phyloP scores from a whole-genome alignment of 2,797 vertebrate species.

The Enteromius paludinosus region DNA sequence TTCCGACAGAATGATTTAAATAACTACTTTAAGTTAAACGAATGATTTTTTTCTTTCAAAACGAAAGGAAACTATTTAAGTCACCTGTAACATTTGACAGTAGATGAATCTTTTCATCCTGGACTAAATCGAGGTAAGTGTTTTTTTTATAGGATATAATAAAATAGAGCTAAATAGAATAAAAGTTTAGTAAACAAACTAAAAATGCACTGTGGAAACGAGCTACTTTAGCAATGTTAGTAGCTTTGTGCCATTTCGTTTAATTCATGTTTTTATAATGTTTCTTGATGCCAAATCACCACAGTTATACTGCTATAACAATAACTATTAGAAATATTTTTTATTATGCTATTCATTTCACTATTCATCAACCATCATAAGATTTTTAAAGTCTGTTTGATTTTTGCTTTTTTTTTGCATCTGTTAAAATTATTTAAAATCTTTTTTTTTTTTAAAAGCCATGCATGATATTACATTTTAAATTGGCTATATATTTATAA shows the following conservation, averaged over 20 bases:
- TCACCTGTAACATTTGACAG: constrained; percentile 4
- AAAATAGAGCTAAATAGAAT: not conserved
- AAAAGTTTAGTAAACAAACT: not conserved
- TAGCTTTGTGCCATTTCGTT: not conserved
- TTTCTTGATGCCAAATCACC: not conserved
- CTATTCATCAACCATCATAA: not conserved
- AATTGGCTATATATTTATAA: not conserved
- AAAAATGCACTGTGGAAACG: not conserved
- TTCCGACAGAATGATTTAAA: not conserved
- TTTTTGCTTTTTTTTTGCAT: not conserved
- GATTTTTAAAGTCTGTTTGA: not conserved
- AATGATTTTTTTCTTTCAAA: not conserved
- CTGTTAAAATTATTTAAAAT: not conserved
- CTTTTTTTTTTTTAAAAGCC: not conserved
- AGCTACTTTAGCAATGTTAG: not conserved
- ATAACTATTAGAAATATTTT: not conserved
- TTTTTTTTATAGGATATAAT: not conserved
- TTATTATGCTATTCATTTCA: not conserved
- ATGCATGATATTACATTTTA: not conserved
- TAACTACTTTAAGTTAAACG: not conserved
- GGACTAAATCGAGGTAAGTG: constrained; percentile 33
- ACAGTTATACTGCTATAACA: not conserved
- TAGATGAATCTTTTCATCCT: not conserved
- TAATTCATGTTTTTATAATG: not conserved
- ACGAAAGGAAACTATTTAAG: constrained; percentile 10